Evolutionary conservation across 1,140 invertebrate species (phyloP).

Genomic region (Acromyrmex heyeri): DNA sequence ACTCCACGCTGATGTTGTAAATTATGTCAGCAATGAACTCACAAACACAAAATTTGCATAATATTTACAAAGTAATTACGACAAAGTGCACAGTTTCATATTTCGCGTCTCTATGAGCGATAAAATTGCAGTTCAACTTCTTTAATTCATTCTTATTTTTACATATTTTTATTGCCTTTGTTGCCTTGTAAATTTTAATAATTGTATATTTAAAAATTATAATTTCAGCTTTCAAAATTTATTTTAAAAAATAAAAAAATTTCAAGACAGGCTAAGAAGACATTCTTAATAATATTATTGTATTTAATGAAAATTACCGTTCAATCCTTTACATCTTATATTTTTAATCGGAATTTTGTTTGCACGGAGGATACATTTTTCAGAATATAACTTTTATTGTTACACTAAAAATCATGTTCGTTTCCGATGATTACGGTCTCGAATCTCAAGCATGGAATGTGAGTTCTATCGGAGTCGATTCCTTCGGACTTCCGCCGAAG

Average conservation of each 20-base stretch:
- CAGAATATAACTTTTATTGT: background rate
- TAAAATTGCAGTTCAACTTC: background rate
- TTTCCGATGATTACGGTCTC: conserved; percentile 3
- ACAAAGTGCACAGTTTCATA: background rate
- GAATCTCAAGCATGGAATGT: conserved; percentile 29
- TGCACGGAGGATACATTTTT: background rate
- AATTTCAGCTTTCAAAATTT: background rate
- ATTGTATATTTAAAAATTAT: background rate
- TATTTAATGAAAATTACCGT: background rate
- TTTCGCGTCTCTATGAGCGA: background rate
- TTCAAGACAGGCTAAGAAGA: background rate
- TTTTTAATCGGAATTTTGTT: background rate
- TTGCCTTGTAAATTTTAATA: background rate
- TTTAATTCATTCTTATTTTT: background rate
- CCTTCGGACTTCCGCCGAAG: conserved; percentile 42
- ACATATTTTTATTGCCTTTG: background rate
- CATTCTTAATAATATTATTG: background rate
- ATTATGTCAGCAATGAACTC: conserved; percentile 2
- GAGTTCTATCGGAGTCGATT: conserved; percentile 14
- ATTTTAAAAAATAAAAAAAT: background rate
- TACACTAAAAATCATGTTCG: conserved; percentile 1
- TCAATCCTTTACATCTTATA: background rate
- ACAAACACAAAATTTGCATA: conserved; percentile 22
- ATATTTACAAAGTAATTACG: conserved; percentile 24
- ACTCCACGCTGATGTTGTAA: background rate